A percentile compares a stretch with the other conserved stretches of the same genome.
Evolutionary conservation across 1,140 invertebrate genomes (phyloP).

Genomic region (Eufriesea mexicana): DNA sequence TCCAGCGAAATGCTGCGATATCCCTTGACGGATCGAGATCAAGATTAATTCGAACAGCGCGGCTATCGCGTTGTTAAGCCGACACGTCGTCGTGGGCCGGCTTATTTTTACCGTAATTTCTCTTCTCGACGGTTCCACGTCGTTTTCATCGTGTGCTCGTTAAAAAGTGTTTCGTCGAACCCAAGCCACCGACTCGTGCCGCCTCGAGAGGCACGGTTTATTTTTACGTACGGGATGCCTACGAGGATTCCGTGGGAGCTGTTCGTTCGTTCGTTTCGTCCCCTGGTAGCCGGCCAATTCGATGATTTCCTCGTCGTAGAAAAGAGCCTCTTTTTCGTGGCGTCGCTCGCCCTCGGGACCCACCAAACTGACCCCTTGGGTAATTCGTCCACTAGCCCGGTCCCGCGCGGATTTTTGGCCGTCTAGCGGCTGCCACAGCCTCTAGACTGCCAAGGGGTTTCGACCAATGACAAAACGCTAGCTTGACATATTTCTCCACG

Average conservation of each 20-base stretch:
- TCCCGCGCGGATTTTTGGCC: slow-evolving; percentile 24
- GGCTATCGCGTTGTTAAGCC: neutral
- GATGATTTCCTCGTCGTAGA: slow-evolving; percentile 41
- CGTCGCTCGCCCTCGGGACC: neutral
- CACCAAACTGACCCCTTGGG: slow-evolving; percentile 46
- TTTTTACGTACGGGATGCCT: slow-evolving; percentile 56
- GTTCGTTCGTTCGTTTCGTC: slow-evolving; percentile 41
- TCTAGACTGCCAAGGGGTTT: neutral
- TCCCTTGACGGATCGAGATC: neutral
- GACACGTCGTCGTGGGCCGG: neutral
- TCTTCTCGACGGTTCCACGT: neutral
- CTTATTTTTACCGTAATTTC: slow-evolving; percentile 9
- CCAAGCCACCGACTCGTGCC: neutral
- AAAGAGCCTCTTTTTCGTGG: slow-evolving; percentile 34
- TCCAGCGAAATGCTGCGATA: neutral
- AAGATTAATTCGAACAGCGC: neutral
- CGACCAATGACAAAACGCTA: slow-evolving; percentile 1
- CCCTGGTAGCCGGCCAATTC: slow-evolving; percentile 62
- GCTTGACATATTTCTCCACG: slow-evolving; percentile 10
- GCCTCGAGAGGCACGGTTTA: slow-evolving; percentile 33
- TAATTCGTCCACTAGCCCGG: neutral
- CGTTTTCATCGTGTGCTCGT: slow-evolving; percentile 42
- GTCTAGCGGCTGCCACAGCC: neutral
- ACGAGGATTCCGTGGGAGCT: slow-evolving; percentile 52
- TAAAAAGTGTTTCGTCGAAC: slow-evolving; percentile 46